Percentiles rank a stretch among this genome's conserved stretches.
Conservation (phyloP, 2,797 vertebrate species). For the Acestrorhynchus altus region DNA sequence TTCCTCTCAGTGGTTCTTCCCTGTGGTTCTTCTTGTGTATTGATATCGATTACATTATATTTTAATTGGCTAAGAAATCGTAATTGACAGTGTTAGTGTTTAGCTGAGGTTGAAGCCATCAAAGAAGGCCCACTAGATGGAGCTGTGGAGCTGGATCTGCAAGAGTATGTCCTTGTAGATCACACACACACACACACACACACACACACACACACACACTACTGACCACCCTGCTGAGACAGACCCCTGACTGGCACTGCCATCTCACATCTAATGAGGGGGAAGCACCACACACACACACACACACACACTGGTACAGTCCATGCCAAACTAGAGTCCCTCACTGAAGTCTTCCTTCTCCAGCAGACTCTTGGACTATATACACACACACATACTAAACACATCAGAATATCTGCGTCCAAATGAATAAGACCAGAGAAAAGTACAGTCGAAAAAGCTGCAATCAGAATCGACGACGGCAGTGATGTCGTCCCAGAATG, state of each 20-base stretch:
- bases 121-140: slow-evolving; percentile 66
- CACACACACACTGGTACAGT: background rate
- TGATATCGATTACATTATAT: no score
- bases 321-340: background rate
- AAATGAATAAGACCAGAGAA: no score
- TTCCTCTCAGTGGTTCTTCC: no score
- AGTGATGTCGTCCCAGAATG: no score
- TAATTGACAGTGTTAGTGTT: background rate
- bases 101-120: background rate
- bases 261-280: slow-evolving; percentile 14
- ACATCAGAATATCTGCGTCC: no score
- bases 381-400: no score
- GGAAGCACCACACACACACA: background rate
- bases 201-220: background rate
- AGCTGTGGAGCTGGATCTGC: slow-evolving; percentile 68
- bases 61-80: no score
- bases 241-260: slow-evolving; percentile 24
- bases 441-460: no score
- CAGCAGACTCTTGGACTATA: no score
- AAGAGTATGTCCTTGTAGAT: slow-evolving; percentile 8
- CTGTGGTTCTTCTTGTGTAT: no score
- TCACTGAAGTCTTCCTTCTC: no score
- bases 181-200: background rate
- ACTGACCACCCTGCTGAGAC: slow-evolving; percentile 29
- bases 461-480: no score